phyloP scores from a whole-genome alignment of 2,113 vertebrate genomes.

The Podiceps cristatus region DNA sequence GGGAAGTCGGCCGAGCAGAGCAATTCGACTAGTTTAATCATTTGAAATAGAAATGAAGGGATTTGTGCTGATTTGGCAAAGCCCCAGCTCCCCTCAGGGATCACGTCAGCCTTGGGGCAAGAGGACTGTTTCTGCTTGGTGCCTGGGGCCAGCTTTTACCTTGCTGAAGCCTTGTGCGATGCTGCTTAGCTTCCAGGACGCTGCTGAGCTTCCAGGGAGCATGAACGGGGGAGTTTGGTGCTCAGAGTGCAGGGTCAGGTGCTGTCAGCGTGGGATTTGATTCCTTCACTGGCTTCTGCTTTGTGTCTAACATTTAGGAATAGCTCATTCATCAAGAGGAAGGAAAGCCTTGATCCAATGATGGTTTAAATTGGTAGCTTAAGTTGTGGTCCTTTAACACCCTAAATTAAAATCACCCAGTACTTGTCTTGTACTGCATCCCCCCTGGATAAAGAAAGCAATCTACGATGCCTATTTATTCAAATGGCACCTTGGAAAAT shows the following conservation, averaged over 20 bases:
- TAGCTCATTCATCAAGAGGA: neutral
- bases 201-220: neutral
- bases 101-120: neutral
- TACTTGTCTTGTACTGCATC: neutral
- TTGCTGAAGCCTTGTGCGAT: accelerated
- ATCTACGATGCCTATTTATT: neutral
- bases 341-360: neutral
- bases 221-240: neutral
- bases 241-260: neutral
- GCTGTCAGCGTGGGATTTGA: neutral
- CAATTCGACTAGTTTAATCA: accelerated
- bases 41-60: neutral
- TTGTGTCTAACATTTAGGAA: neutral
- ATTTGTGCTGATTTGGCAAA: neutral
- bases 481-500: neutral
- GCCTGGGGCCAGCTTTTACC: neutral
- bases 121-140: neutral
- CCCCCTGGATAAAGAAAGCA: neutral
- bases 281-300: neutral
- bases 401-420: neutral
- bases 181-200: neutral
- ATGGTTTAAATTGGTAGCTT: neutral
- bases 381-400: neutral
- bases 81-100: neutral
- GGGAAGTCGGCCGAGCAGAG: neutral